Conservation (phyloP, 1,140 invertebrate species). For the Thaumatotibia leucotreta region DNA sequence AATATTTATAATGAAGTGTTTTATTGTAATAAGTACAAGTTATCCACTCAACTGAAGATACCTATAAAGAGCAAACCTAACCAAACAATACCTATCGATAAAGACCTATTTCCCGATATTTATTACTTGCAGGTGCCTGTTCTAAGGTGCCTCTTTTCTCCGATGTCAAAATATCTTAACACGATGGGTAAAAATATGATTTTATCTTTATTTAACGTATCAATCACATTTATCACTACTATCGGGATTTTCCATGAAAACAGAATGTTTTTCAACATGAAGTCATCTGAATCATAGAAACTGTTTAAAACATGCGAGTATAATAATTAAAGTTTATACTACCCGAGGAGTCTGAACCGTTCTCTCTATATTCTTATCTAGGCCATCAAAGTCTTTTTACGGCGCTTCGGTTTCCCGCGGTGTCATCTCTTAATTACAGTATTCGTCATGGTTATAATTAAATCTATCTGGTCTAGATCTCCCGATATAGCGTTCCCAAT, state of each 20-base stretch:
- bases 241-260: background rate
- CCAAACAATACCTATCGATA: too few species aligned
- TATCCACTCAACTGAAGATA: too few species aligned
- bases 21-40: too few species aligned
- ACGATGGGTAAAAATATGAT: background rate
- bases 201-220: background rate
- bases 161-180: background rate
- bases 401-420: conserved; percentile 6
- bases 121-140: too few species aligned
- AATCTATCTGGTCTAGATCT: conserved; percentile 25
- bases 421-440: conserved; percentile 27
- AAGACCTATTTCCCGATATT: too few species aligned
- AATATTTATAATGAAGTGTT: too few species aligned
- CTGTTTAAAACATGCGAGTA: too few species aligned
- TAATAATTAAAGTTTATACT: too few species aligned
- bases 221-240: background rate
- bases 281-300: background rate
- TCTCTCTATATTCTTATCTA: background rate
- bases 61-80: too few species aligned
- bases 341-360: background rate
- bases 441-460: conserved; percentile 18
- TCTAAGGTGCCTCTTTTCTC: background rate
- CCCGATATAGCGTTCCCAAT: conserved; percentile 25
- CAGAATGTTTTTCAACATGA: background rate
- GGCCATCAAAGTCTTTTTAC: conserved; percentile 6